A percentile compares a stretch with the other conserved stretches of the same genome.
Evolutionary conservation across 2,888 invertebrate genomes (phyloP).

Genomic region (Chrysopilus asiliformis): DNA sequence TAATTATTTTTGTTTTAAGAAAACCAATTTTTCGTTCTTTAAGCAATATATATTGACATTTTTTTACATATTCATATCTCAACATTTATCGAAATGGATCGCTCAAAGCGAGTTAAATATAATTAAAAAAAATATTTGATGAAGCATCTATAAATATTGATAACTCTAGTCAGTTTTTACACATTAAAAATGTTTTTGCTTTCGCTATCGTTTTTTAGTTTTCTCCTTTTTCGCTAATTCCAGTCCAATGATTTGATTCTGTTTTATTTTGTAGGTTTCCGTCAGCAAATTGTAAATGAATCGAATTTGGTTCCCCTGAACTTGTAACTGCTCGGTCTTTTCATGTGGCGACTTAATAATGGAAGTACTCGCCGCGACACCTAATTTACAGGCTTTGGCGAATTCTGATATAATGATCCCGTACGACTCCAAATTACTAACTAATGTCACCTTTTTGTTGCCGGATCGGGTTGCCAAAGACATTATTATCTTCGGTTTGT

Average conservation of each 20-base stretch:
- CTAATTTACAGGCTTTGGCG: conserved; percentile 68
- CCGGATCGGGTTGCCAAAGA: conserved; percentile 63
- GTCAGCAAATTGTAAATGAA: conserved; percentile 32
- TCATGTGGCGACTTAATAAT: conserved; percentile 61
- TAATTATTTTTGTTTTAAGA: too few relatives aligned
- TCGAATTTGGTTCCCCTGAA: conserved; percentile 81
- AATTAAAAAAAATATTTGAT: too few relatives aligned
- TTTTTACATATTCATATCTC: too few relatives aligned
- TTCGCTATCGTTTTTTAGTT: conserved; percentile 8
- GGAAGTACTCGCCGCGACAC: conserved; percentile 76
- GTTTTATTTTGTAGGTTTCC: conserved; percentile 34
- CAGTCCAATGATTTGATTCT: conserved; percentile 31
- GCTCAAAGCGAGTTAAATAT: too few relatives aligned
- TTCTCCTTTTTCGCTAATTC: conserved; percentile 31
- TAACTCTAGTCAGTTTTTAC: too few relatives aligned
- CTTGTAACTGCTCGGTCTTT: conserved; percentile 59
- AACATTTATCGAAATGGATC: too few relatives aligned
- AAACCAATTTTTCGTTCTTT: too few relatives aligned
- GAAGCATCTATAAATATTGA: too few relatives aligned
- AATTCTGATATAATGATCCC: conserved; percentile 70
- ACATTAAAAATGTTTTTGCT: not conserved
- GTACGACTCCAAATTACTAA: conserved; percentile 78
- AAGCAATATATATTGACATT: too few relatives aligned
- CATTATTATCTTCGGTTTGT: conserved; percentile 65
- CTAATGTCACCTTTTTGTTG: conserved; percentile 83